Evolutionary conservation across 2,888 invertebrate species (phyloP).

Genomic region (Tortricodes alternella): DNA sequence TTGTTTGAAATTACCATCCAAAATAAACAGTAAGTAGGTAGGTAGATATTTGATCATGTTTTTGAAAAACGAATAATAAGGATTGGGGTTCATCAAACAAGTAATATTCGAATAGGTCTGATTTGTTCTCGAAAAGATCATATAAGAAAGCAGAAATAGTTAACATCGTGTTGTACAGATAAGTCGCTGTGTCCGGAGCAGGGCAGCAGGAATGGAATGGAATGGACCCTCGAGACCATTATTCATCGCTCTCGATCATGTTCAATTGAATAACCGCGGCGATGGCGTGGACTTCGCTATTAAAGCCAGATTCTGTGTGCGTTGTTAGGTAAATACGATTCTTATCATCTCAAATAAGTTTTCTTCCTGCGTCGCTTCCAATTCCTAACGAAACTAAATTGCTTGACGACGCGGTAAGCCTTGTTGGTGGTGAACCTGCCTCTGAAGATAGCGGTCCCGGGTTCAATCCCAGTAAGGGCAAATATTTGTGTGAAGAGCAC

Average conservation of each 20-base stretch:
- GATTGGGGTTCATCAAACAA: too few relatives aligned
- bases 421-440: too few relatives aligned
- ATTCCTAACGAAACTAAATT: conserved; percentile 7
- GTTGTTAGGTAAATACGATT: conserved; percentile 67
- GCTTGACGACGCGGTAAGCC: too few relatives aligned
- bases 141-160: background rate
- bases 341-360: conserved; percentile 32
- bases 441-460: too few relatives aligned
- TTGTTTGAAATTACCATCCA: background rate
- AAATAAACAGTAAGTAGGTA: too few relatives aligned
- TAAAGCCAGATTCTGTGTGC: conserved; percentile 49
- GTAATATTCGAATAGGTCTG: too few relatives aligned
- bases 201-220: background rate
- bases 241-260: conserved; percentile 67
- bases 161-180: background rate
- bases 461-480: too few relatives aligned
- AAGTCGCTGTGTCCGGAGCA: background rate
- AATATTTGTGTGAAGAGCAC: too few relatives aligned
- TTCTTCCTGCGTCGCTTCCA: conserved; percentile 12
- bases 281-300: conserved; percentile 55
- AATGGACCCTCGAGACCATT: conserved; percentile 55
- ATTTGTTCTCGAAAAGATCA: background rate
- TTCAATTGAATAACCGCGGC: conserved; percentile 75
- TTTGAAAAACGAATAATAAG: too few relatives aligned
- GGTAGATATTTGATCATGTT: too few relatives aligned